These are phyloP conservation scores for Limonius californicus DNA, from an alignment of 1,140 invertebrate species.

Conservation along the genomic window DNA sequence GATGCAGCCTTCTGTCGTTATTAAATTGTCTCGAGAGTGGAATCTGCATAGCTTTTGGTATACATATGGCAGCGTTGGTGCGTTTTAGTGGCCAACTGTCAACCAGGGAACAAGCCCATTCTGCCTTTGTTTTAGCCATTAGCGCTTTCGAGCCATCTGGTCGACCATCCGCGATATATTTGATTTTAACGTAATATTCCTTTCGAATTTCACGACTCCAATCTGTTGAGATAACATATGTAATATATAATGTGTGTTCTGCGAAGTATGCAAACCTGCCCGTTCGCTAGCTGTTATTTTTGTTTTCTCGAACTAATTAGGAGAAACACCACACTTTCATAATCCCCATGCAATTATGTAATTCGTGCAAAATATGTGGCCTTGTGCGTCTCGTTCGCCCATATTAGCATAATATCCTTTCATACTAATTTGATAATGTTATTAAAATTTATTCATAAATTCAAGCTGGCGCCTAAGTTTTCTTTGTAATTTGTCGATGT, in stretches of 20 bases:
- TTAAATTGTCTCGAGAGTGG: constrained; percentile 24
- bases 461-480: background rate
- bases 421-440: background rate
- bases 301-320: background rate
- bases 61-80: constrained; percentile 22
- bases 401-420: background rate
- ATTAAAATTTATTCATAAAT: constrained; percentile 9
- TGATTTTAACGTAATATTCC: constrained; percentile 21
- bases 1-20: constrained; percentile 21
- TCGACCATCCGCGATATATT: constrained; percentile 25
- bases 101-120: constrained; percentile 17
- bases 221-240: constrained; percentile 1
- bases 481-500: background rate
- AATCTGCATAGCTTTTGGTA: constrained; percentile 21
- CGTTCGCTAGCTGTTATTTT: background rate
- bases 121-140: constrained; percentile 25
- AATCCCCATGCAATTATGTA: background rate
- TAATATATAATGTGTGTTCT: background rate
- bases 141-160: constrained; percentile 23
- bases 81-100: constrained; percentile 27
- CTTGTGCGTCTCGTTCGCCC: background rate
- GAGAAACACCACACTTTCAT: background rate
- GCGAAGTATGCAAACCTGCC: background rate
- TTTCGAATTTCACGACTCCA: background rate
- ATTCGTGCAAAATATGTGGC: background rate